phyloP scores from a whole-genome alignment of 2,113 vertebrate species.

The Coryphaenoides rupestris region DNA sequence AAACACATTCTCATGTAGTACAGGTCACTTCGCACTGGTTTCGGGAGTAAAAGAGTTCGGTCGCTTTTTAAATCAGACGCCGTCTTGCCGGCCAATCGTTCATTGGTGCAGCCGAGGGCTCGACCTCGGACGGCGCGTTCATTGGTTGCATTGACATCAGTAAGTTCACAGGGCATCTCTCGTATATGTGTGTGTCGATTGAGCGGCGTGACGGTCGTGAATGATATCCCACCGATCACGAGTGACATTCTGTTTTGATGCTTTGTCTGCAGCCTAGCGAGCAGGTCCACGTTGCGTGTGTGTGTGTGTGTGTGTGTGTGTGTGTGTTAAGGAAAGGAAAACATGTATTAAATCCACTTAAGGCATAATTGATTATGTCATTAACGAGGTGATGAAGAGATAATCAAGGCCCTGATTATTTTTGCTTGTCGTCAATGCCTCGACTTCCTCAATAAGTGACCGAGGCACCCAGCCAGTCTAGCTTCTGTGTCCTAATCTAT shows the following conservation, averaged over 20 bases:
- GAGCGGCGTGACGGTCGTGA: constrained; percentile 42
- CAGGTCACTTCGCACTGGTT: too few relatives aligned
- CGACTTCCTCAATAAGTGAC: constrained; percentile 14
- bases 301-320: too few relatives aligned
- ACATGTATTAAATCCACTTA: constrained; percentile 58
- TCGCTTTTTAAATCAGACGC: too few relatives aligned
- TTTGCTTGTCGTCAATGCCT: constrained; percentile 30
- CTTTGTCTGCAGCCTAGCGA: constrained; percentile 39
- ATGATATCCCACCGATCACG: constrained; percentile 38
- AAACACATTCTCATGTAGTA: too few relatives aligned
- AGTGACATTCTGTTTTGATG: constrained; percentile 35
- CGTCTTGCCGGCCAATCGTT: too few relatives aligned
- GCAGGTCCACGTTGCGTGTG: constrained; percentile 52
- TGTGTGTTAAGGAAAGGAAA: constrained; percentile 34
- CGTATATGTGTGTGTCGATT: constrained; percentile 9
- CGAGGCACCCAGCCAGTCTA: not conserved
- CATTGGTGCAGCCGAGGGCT: too few relatives aligned
- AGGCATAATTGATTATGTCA: constrained; percentile 49
- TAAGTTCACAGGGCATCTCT: too few relatives aligned
- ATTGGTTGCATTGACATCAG: too few relatives aligned
- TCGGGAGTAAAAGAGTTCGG: too few relatives aligned
- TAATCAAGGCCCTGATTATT: constrained; percentile 54
- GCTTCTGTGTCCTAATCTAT: too few relatives aligned
- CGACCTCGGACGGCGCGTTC: too few relatives aligned
- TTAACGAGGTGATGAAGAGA: constrained; percentile 55